Base-by-base conservation (phyloP, 2,888 invertebrate species). In the Lagria hirta region DNA sequence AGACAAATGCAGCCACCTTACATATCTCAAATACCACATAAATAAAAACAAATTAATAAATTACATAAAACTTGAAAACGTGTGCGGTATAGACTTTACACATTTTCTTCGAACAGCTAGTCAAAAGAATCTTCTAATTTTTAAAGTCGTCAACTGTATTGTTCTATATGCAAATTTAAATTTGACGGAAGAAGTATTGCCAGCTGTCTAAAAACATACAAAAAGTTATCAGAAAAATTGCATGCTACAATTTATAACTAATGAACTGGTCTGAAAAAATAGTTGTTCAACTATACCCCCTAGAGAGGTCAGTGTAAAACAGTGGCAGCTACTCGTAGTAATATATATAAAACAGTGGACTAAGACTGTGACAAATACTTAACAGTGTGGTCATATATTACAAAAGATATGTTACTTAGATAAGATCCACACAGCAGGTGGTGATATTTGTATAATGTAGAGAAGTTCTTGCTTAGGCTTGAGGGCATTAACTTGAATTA, bases 351-450 rank as follows among this genome's bases (percentile, higher is more conserved):
- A 65, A 68, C 68, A 69, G 62, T 59, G 64, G 60, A 64, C 61
- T 64, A 61, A 61, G 70, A 70, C 70, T 70, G 66, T 69, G 69
- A 70, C 69, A 70, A 70, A 70, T 70, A 68, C 67, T 66, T 65
- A 66, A 63, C 63, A 61, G 64, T 62, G 62, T 61, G 60, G 57
- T 55, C 64, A 70, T 71, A 71, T 68, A 71, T 70, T 64, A 61
- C 57, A 54, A 62, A 62, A 65, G 66, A 66, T 66, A 64, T 64
- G 61, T 64, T 59, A 60, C 57, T 57, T 60, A 62, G 65, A 68
- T 66, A 68, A 62, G 58, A 57, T 51, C 43, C 48, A 27, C 62
- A 43, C 61, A 45, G 53, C 61, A 58, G 61, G 61, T 57, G 61
- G 56, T 51, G 57, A 58, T 49, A 46, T 52, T 48, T 51, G 37